Evolutionary conservation across 2,797 vertebrate species (phyloP), one percentile per base, ranked within the genome.

Genomic region (Enteromius viviparus): DNA sequence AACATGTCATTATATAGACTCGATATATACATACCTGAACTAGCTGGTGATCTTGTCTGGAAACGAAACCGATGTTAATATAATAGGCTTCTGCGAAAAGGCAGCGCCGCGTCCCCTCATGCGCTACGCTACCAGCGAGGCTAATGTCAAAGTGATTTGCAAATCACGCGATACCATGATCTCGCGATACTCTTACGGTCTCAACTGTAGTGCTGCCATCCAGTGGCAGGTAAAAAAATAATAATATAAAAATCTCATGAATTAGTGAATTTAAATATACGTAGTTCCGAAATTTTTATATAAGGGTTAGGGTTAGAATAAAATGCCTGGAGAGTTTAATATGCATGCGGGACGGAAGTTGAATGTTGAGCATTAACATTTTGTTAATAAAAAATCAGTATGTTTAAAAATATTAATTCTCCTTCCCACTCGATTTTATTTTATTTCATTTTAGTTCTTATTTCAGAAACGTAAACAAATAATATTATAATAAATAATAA

Each of bases 1-100:
- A 45, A 29, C 1, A 12, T 29, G 10, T n/a, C 5, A 76, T 34
- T 17, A 2, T 26, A 34, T 3, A 42, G 15, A 45, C 17, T 34
- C 4, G 0, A 14, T 64, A 11, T 32, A n/a, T 37, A 71, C 82
- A 68, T 83, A 83, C 82, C 82, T 83, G 32, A 8, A 42, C 11
- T 9, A 32, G 12, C 40, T n/a, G 19, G 7, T 34, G 32, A 29
- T 1, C 40, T 76, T 66, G 14, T 29, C 9, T 10, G 21, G 37
- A 34, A 68, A n/a, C 6, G 12, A 60, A 62, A 10, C 11, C 6
- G 42, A 49, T 47, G 34, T 26, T 19, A 21, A 26, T 62, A 37
- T 34, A 68, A 68, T 2, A 47, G 12, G 3, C 53, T 49, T 26
- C 45, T 7, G 26, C 6, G 29, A 40, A 6, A 37, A 2, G 14